Evolutionary conservation across 2,113 vertebrate genomes (phyloP), one percentile per base, ranked within the genome.

Genomic region (Petromus typicus): DNA sequence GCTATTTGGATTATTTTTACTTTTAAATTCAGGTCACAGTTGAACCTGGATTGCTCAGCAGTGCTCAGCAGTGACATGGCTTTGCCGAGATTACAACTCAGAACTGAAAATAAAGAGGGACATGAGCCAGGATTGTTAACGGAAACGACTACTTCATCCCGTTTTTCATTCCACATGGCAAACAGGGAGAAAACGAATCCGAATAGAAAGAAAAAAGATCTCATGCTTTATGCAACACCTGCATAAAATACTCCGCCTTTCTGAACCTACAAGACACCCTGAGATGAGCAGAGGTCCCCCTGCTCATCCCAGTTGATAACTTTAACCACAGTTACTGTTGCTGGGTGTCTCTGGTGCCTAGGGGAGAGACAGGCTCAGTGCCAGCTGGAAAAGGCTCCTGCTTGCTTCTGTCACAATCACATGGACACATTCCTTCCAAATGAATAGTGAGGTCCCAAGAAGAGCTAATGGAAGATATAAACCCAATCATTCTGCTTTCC

Each of bases 41-140:
- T 92, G 96, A 94, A 59, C 69, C 7, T 56, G 59, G 30, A 93
- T 88, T 92, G 54, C 95, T 95, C 90, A 73, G 92, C 87, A 87
- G 45, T 63, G 84, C 64, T 96, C 89, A 80, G 84, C 80, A 94
- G 87, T 95, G 48, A 75, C 25, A 75, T 48, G 61, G 25, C 64
- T 84, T 89, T 32, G 17, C 90, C 18, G 57, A 79, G 95, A 96
- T 96, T 78, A 90, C 5, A 48, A 32, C 82, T 95, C 81, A 79
- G 59, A 76, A 67, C 73, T 43, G 86, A 85, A 84, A 94, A 45
- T 51, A 80, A 87, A 86, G 90, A 23, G 18, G 51, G 63, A 16
- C n/a, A 16, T 20, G 51, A 95, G 76, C 76, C 84, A 71, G 45
- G 90, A 81, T 90, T 95, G 48, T 43, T 93, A 93, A 93, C 82